Conservation (phyloP, 2,888 invertebrate species). For the Luperina nickerlii region DNA sequence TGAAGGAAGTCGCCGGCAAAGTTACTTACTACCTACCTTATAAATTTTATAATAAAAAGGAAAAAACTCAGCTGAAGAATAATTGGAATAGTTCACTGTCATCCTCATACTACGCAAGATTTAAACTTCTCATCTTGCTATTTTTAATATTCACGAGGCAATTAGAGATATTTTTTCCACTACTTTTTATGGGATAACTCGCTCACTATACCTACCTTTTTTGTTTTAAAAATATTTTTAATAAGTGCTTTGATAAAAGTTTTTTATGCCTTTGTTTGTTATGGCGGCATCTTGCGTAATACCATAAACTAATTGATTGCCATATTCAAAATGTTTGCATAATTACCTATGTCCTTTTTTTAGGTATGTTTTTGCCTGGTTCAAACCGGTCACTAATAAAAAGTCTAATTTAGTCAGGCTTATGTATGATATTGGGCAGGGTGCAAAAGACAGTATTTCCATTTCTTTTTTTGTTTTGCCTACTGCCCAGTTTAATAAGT, state of each 20-base stretch:
- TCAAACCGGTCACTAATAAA: not conserved
- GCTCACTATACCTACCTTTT: not conserved
- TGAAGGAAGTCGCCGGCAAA: not conserved
- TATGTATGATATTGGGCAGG: not conserved
- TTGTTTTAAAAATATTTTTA: no score
- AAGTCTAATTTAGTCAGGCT: no score
- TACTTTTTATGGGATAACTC: slow-evolving; percentile 7
- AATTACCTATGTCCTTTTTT: not conserved
- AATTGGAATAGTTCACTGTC: not conserved
- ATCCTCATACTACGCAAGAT: not conserved
- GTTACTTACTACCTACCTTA: not conserved
- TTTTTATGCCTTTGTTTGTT: slow-evolving; percentile 6
- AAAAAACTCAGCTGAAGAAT: not conserved
- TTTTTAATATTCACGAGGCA: not conserved
- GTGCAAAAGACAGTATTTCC: not conserved
- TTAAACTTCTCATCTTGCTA: slow-evolving; percentile 2
- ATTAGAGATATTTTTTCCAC: slow-evolving; percentile 3
- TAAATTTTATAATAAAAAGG: not conserved
- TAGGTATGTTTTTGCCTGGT: not conserved
- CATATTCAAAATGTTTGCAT: not conserved
- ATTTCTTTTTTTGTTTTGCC: not conserved
- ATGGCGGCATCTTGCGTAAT: slow-evolving; percentile 1
- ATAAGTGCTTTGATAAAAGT: not conserved
- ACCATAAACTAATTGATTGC: not conserved
- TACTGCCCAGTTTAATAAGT: not conserved